These are phyloP conservation scores for Drosophila fulvimacula DNA, from an alignment of 2,888 invertebrate species.

Conservation along the genomic window DNA sequence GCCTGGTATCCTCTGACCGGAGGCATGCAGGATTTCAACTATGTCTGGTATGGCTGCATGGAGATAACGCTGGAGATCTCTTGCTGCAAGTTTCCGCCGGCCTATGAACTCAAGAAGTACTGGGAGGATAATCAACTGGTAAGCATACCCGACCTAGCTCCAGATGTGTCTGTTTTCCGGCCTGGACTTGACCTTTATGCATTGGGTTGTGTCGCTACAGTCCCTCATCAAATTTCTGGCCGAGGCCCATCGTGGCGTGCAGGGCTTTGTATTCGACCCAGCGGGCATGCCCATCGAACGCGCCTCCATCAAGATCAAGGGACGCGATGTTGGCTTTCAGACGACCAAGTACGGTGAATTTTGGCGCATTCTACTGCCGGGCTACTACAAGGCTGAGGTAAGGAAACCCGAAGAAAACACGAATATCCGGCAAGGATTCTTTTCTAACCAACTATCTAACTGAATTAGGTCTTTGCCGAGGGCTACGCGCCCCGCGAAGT, in stretches of 20 bases:
- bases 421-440: not conserved
- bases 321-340: slow-evolving; percentile 93
- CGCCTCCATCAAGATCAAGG: slow-evolving; percentile 91
- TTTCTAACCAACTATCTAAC: slow-evolving; percentile 2
- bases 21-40: slow-evolving; percentile 92
- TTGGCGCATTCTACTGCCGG: slow-evolving; percentile 96
- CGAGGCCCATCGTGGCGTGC: slow-evolving; percentile 94
- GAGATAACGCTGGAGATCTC: slow-evolving; percentile 97
- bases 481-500: slow-evolving; percentile 93
- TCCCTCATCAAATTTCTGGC: slow-evolving; percentile 93
- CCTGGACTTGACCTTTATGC: not conserved
- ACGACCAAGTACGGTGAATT: slow-evolving; percentile 97
- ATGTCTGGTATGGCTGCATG: slow-evolving; percentile 96
- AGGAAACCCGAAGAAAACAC: slow-evolving; percentile 87
- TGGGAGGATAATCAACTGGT: slow-evolving; percentile 96
- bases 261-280: slow-evolving; percentile 93
- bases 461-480: slow-evolving; percentile 90
- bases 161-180: not conserved
- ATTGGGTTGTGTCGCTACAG: slow-evolving; percentile 85
- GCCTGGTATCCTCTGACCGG: slow-evolving; percentile 96
- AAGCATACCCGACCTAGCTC: slow-evolving; percentile 58
- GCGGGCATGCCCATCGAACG: slow-evolving; percentile 92
- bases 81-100: slow-evolving; percentile 96
- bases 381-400: slow-evolving; percentile 93
- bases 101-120: slow-evolving; percentile 91